Evolutionary conservation across 1,140 invertebrate genomes (phyloP).

Genomic region (Ceratina calcarata): DNA sequence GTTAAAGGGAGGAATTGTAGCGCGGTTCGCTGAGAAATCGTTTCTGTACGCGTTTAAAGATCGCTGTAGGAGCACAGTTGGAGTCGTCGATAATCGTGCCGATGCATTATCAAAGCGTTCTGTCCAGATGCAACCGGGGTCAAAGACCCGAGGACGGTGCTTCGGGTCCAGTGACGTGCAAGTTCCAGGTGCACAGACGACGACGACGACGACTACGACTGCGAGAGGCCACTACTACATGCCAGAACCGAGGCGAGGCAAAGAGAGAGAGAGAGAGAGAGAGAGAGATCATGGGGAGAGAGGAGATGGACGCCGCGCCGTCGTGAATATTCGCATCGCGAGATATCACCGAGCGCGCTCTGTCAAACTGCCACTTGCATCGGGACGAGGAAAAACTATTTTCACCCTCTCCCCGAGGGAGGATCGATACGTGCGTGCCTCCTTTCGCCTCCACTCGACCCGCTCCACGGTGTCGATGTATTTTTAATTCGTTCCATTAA

Average conservation of each 20-base stretch:
- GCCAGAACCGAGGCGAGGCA: not conserved
- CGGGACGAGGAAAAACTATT: conserved; percentile 46
- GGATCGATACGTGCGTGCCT: conserved; percentile 36
- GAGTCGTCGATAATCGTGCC: conserved; percentile 7
- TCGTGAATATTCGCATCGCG: conserved; percentile 59
- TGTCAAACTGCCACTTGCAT: conserved; percentile 48
- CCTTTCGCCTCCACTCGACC: conserved; percentile 17
- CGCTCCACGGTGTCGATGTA: conserved; percentile 10
- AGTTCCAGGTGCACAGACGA: conserved; percentile 52
- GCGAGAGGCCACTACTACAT: too few species aligned
- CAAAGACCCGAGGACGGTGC: conserved; percentile 54
- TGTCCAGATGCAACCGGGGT: conserved; percentile 46
- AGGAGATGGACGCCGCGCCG: not conserved
- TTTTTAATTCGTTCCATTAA: conserved; percentile 46
- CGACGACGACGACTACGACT: not conserved
- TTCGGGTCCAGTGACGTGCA: conserved; percentile 41
- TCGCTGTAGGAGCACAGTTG: not conserved
- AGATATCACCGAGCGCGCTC: conserved; percentile 35
- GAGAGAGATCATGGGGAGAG: not conserved
- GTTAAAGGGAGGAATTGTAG: not conserved
- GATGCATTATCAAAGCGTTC: conserved; percentile 36
- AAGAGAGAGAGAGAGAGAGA: too few species aligned
- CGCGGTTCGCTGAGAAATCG: not conserved
- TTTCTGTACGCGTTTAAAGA: not conserved
- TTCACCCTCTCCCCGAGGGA: conserved; percentile 9